A percentile compares a stretch with the other conserved stretches of the same genome.
Evolutionary conservation across 23 tunicate genomes (phyloP).

Genomic region (Trididemnum clinides): DNA sequence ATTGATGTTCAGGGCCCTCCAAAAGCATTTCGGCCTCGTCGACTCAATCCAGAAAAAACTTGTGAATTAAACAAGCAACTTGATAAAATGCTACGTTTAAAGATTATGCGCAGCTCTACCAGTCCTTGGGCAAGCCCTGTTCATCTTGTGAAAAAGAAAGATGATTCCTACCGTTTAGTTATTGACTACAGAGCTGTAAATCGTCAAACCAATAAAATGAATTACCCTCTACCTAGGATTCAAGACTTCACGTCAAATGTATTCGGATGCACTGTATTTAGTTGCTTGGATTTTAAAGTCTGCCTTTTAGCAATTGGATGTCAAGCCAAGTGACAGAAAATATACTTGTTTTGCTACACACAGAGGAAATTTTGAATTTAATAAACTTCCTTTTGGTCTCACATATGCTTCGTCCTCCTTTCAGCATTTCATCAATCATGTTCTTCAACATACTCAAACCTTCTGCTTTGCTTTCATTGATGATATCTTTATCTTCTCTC

Average conservation of each 20-base stretch:
- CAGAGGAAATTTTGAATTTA: not conserved
- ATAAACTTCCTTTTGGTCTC: conserved; percentile 18
- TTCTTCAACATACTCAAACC: not conserved
- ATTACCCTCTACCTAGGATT: not conserved
- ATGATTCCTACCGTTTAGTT: not conserved
- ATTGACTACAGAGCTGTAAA: not conserved
- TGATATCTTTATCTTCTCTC: not conserved
- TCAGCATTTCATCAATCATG: not conserved
- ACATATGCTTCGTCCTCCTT: not conserved
- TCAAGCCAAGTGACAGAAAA: not conserved
- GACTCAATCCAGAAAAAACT: not conserved
- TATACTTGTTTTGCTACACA: not conserved
- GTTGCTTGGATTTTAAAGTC: not conserved
- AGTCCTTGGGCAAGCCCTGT: conserved; percentile 9
- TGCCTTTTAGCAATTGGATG: not conserved
- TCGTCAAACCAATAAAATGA: not conserved
- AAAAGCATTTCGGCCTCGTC: not conserved
- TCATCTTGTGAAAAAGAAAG: not conserved
- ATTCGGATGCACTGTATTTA: not conserved
- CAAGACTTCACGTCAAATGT: not conserved
- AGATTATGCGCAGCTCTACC: not conserved
- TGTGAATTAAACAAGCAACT: not conserved
- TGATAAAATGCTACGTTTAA: not conserved
- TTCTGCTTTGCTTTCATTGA: conserved; percentile 16
- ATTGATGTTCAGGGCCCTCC: not conserved